phyloP scores from a whole-genome alignment of 2,797 vertebrate species.

The Monodelphis domestica region DNA sequence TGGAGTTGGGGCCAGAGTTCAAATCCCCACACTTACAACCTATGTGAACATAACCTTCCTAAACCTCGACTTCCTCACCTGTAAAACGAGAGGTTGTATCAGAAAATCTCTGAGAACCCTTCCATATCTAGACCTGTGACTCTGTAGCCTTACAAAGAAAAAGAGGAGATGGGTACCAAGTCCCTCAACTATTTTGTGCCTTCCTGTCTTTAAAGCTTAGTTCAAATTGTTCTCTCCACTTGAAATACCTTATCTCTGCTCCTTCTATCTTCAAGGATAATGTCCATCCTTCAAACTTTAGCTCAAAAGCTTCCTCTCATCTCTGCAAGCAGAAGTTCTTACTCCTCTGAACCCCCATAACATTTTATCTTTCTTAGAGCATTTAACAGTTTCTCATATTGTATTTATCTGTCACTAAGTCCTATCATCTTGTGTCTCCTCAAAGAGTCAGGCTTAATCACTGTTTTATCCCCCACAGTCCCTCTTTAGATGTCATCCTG shows the following conservation, averaged over 20 bases:
- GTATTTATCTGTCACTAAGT: neutral
- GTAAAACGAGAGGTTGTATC: neutral
- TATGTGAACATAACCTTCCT: neutral
- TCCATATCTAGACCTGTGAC: neutral
- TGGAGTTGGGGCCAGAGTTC: neutral
- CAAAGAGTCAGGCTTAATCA: neutral
- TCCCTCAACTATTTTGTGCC: neutral
- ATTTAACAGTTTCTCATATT: neutral
- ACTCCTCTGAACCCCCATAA: neutral
- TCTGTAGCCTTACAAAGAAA: neutral
- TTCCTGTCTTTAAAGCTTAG: no score
- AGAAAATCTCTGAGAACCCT: neutral
- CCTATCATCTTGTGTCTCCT: neutral
- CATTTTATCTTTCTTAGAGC: neutral
- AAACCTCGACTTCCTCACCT: no score
- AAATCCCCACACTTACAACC: neutral
- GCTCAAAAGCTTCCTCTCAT: neutral
- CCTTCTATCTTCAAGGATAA: neutral
- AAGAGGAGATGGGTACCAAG: neutral
- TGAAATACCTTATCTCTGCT: neutral
- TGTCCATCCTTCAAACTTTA: neutral
- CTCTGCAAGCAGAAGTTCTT: neutral
- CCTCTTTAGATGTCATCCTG: neutral
- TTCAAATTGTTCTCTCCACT: neutral
- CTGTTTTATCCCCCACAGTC: neutral